phyloP scores from a whole-genome alignment of 2,113 vertebrate species.

The Colaptes auratus region DNA sequence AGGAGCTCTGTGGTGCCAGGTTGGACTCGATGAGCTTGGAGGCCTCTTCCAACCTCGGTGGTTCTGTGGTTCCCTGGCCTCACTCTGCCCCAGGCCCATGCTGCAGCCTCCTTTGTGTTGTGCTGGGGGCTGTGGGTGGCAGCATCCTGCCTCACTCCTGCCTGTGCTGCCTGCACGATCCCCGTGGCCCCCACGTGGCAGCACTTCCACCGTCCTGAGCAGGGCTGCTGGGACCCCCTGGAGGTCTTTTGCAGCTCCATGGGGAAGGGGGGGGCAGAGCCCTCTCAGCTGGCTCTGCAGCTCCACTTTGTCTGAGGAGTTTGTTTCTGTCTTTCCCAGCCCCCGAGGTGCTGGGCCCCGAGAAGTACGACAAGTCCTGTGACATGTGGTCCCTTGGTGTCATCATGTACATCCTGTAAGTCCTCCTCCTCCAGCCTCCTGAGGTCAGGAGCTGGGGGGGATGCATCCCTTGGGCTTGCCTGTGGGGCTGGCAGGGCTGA shows the following conservation, averaged over 20 bases:
- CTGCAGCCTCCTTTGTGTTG: too few relatives aligned
- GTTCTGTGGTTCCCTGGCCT: too few relatives aligned
- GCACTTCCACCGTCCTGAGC: too few relatives aligned
- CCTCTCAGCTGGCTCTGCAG: fast-evolving
- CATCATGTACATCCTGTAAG: conserved; percentile 99
- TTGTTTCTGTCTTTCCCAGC: conserved; percentile 71
- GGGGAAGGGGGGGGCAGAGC: background rate
- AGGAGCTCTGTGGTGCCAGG: too few relatives aligned
- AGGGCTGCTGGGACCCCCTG: background rate
- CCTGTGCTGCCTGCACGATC: background rate
- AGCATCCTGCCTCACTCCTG: background rate
- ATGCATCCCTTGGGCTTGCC: background rate
- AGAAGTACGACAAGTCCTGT: conserved; percentile 99
- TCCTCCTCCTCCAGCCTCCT: background rate
- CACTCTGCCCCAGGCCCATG: too few relatives aligned
- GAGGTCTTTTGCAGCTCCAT: fast-evolving
- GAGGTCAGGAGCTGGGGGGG: too few relatives aligned
- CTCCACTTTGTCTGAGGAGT: background rate
- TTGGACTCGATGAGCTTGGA: too few relatives aligned
- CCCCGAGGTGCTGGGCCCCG: conserved; percentile 95
- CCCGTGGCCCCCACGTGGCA: fast-evolving
- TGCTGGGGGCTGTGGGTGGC: background rate
- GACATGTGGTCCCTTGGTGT: conserved; percentile 99
- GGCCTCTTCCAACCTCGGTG: too few relatives aligned
- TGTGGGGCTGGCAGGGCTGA: background rate